Conservation (phyloP, 2,888 invertebrate species). For the Morpho deidamia region DNA sequence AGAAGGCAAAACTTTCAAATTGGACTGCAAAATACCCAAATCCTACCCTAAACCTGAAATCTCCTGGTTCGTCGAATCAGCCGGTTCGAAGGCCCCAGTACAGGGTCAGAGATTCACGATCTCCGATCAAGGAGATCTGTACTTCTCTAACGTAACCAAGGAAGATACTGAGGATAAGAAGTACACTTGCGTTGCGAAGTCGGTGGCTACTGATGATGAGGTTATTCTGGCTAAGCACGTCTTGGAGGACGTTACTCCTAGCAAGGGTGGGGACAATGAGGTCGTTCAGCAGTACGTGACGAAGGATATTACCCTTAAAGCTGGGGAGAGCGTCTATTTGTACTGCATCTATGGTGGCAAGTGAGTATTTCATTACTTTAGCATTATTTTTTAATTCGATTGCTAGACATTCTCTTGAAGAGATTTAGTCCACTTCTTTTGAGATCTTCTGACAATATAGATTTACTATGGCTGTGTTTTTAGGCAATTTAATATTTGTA, state of each 20-base stretch:
- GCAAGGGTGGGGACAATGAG: slow-evolving; percentile 32
- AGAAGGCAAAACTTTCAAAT: slow-evolving; percentile 48
- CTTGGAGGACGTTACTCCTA: slow-evolving; percentile 8
- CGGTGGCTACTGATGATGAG: slow-evolving; percentile 17
- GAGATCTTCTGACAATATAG: too few species aligned
- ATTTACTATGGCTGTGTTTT: too few species aligned
- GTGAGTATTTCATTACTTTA: slow-evolving; percentile 45
- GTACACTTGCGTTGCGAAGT: slow-evolving; percentile 44
- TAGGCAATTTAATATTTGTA: too few species aligned
- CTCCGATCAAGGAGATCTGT: slow-evolving; percentile 50
- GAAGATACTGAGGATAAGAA: slow-evolving; percentile 41
- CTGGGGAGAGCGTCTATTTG: slow-evolving; percentile 44
- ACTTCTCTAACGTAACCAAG: slow-evolving; percentile 49
- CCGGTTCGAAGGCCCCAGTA: slow-evolving; percentile 32
- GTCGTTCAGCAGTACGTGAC: slow-evolving; percentile 49
- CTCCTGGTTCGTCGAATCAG: slow-evolving; percentile 44
- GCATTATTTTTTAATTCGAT: neutral
- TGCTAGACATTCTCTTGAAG: too few species aligned
- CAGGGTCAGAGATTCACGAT: slow-evolving; percentile 43
- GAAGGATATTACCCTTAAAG: slow-evolving; percentile 40
- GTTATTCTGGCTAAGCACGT: slow-evolving; percentile 28
- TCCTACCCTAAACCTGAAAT: slow-evolving; percentile 54
- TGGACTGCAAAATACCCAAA: slow-evolving; percentile 48
- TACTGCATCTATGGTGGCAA: slow-evolving; percentile 64
- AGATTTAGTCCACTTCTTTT: too few species aligned